Percentiles rank a stretch among this genome's conserved stretches.
phyloP scores from a whole-genome alignment of 2,113 vertebrate genomes.

The Urocolius indicus region DNA sequence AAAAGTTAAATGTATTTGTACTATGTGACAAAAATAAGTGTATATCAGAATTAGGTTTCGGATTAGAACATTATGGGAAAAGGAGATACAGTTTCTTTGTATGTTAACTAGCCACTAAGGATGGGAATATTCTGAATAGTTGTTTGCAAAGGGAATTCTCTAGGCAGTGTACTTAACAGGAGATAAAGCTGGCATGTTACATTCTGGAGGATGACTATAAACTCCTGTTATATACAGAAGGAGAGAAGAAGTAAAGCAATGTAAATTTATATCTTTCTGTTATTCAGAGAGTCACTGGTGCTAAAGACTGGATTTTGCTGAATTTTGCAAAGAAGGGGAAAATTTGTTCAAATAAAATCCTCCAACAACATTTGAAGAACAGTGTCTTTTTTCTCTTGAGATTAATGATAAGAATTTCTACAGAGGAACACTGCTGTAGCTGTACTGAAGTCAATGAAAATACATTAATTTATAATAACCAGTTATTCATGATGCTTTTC shows the following conservation, averaged over 20 bases:
- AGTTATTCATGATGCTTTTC: neutral
- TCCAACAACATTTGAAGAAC: neutral
- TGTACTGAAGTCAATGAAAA: neutral
- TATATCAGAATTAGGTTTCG: neutral
- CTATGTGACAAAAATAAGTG: neutral
- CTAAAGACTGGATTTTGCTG: neutral
- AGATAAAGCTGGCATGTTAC: neutral
- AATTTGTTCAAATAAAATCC: neutral
- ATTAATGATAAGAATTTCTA: neutral
- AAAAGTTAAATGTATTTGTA: neutral
- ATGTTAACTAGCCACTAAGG: neutral
- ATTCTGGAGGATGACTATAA: neutral
- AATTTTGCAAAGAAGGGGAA: neutral
- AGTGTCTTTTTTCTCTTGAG: neutral
- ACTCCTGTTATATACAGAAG: neutral
- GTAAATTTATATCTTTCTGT: neutral
- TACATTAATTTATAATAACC: conserved; percentile 13
- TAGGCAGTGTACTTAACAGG: neutral
- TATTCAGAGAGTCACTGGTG: neutral
- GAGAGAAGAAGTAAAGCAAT: neutral
- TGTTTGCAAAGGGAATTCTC: neutral
- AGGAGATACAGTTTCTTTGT: neutral
- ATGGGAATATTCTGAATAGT: neutral
- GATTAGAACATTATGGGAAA: neutral
- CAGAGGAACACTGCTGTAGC: neutral